phyloP scores from a whole-genome alignment of 2,113 vertebrate species.

The Urocynchramus pylzowi region DNA sequence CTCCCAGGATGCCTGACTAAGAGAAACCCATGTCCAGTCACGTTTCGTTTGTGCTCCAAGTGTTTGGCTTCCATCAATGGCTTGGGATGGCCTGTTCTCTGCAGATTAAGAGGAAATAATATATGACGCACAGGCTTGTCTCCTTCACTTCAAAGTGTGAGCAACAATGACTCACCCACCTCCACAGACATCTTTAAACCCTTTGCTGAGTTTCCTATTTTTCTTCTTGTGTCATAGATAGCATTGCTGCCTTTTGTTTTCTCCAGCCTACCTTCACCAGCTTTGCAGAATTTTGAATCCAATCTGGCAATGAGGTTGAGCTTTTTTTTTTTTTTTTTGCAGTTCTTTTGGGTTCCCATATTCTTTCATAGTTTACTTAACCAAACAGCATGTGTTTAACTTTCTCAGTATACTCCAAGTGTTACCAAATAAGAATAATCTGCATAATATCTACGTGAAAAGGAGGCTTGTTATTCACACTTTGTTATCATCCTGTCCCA shows the following conservation, averaged over 20 bases:
- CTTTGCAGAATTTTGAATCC: slow-evolving; percentile 39
- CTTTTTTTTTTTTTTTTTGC: neutral
- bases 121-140: slow-evolving; percentile 20
- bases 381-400: slow-evolving; percentile 36
- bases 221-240: slow-evolving; percentile 39
- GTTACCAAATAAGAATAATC: slow-evolving; percentile 54
- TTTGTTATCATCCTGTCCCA: slow-evolving; percentile 47
- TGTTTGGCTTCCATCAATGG: slow-evolving; percentile 33
- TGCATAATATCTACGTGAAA: slow-evolving; percentile 42
- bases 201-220: slow-evolving; percentile 51
- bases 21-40: slow-evolving; percentile 57
- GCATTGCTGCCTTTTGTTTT: slow-evolving; percentile 55
- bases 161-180: slow-evolving; percentile 63
- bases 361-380: slow-evolving; percentile 37
- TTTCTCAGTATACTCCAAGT: slow-evolving; percentile 9
- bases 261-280: slow-evolving; percentile 11
- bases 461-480: slow-evolving; percentile 50
- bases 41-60: slow-evolving; percentile 21
- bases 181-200: slow-evolving; percentile 56
- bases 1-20: slow-evolving; percentile 55
- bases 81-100: slow-evolving; percentile 40
- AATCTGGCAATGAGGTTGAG: slow-evolving; percentile 27
- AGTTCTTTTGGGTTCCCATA: slow-evolving; percentile 6
- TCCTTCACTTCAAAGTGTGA: slow-evolving; percentile 63
- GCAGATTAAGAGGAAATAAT: slow-evolving; percentile 56